Evolutionary conservation across 2,888 invertebrate genomes (phyloP).

Genomic region (Cosmorhoe ocellata): DNA sequence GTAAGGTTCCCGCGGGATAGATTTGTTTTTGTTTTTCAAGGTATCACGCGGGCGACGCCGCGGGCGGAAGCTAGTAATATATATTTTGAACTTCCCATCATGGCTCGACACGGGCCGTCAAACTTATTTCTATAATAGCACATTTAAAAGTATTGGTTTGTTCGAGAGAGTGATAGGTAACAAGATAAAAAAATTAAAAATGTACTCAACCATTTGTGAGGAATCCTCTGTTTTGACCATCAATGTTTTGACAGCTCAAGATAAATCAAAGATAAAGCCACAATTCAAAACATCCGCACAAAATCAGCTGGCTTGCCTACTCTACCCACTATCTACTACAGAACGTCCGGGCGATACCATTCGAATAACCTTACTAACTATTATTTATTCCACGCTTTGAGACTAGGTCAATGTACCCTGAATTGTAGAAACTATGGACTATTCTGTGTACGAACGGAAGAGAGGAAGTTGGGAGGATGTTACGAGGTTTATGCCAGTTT

Average conservation of each 20-base stretch:
- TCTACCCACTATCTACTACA: conserved; percentile 5
- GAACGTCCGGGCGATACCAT: conserved; percentile 14
- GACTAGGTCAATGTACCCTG: conserved; percentile 30
- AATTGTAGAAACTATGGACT: conserved; percentile 2
- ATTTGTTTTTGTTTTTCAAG: too few relatives aligned
- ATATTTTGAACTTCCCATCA: too few relatives aligned
- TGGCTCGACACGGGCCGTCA: too few relatives aligned
- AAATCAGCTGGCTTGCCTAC: conserved; percentile 8
- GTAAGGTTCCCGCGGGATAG: too few relatives aligned
- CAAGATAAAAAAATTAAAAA: too few relatives aligned
- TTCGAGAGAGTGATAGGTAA: too few relatives aligned
- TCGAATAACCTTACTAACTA: conserved; percentile 2
- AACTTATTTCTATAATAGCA: too few relatives aligned
- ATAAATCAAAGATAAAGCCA: not conserved
- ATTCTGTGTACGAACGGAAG: conserved; percentile 26
- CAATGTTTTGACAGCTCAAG: not conserved
- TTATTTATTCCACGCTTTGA: conserved; percentile 1
- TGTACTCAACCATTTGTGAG: too few relatives aligned
- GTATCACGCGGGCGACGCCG: too few relatives aligned
- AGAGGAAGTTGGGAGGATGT: conserved; percentile 33
- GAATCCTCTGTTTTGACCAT: too few relatives aligned
- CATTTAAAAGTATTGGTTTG: too few relatives aligned
- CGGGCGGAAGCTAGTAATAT: too few relatives aligned
- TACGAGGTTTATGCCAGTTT: conserved; percentile 26
- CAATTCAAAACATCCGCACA: conserved; percentile 14